phyloP scores from a whole-genome alignment of 1,140 invertebrate genomes.

The Drosophila melanica region DNA sequence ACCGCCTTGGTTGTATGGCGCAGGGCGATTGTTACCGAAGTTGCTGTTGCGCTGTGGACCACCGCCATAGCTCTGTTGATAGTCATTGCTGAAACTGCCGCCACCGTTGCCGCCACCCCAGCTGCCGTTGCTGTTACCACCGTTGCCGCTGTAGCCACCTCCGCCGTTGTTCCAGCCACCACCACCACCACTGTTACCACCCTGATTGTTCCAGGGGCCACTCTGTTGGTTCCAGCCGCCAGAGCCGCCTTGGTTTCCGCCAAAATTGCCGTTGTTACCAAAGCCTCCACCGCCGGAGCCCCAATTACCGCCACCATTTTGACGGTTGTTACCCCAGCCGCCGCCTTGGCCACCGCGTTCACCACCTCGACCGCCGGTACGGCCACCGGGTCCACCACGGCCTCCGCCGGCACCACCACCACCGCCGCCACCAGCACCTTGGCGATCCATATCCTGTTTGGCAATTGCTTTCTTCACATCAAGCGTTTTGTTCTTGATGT shows the following conservation, averaged over 20 bases:
- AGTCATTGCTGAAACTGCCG: conserved; percentile 89
- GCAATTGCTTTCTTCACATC: conserved; percentile 93
- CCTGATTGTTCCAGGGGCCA: conserved; percentile 73
- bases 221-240: conserved; percentile 76
- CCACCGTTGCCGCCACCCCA: conserved; percentile 85
- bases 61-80: conserved; percentile 90
- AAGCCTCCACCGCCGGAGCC: conserved; percentile 84
- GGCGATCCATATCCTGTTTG: conserved; percentile 88
- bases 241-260: conserved; percentile 52
- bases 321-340: conserved; percentile 69
- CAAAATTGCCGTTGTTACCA: conserved; percentile 72
- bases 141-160: conserved; percentile 57
- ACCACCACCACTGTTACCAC: conserved; percentile 73
- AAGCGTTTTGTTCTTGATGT: conserved; percentile 90
- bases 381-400: conserved; percentile 51
- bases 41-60: conserved; percentile 88
- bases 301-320: conserved; percentile 84
- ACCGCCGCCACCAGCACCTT: conserved; percentile 70
- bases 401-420: conserved; percentile 50
- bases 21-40: conserved; percentile 86
- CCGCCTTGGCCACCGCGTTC: conserved; percentile 72
- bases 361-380: conserved; percentile 58
- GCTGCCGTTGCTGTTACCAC: conserved; percentile 47
- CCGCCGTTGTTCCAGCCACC: conserved; percentile 83
- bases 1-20: conserved; percentile 85